phyloP scores from a whole-genome alignment of 2,888 invertebrate genomes.

The Noctuana brunneofusca region DNA sequence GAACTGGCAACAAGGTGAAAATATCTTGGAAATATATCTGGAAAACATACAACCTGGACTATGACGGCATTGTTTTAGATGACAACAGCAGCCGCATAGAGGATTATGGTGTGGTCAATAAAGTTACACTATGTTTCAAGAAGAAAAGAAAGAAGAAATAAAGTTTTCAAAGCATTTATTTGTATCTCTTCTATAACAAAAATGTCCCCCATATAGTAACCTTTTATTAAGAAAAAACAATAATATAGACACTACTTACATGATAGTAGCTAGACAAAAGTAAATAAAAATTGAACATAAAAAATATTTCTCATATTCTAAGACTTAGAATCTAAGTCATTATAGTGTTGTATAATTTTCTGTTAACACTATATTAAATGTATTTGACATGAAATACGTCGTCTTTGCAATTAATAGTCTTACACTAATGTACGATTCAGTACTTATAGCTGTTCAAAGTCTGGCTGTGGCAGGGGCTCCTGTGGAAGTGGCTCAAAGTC shows the following conservation, averaged over 20 bases:
- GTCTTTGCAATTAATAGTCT: no score
- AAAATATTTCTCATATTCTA: neutral
- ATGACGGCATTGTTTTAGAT: slow-evolving; percentile 83
- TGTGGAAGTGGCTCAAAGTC: slow-evolving; percentile 79
- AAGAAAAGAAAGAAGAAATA: slow-evolving; percentile 82
- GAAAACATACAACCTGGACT: slow-evolving; percentile 86
- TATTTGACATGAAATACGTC: no score
- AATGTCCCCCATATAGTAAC: neutral
- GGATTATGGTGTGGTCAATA: slow-evolving; percentile 87
- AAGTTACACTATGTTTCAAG: slow-evolving; percentile 87
- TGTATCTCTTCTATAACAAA: slow-evolving; percentile 35
- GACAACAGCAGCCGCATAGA: slow-evolving; percentile 85
- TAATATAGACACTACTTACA: neutral
- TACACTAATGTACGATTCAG: neutral
- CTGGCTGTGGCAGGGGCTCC: slow-evolving; percentile 77
- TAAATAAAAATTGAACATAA: neutral
- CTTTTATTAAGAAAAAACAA: neutral
- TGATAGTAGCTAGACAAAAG: neutral
- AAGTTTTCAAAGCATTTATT: slow-evolving; percentile 31
- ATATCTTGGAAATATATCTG: slow-evolving; percentile 89
- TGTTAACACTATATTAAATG: no score
- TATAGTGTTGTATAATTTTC: neutral
- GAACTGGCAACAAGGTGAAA: slow-evolving; percentile 80
- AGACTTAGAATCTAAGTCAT: no score
- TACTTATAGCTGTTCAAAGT: slow-evolving; percentile 73